A percentile compares a stretch with the other conserved stretches of the same genome.
Conservation (phyloP, 2,888 invertebrate genomes). For the Aleiodes testaceus region DNA sequence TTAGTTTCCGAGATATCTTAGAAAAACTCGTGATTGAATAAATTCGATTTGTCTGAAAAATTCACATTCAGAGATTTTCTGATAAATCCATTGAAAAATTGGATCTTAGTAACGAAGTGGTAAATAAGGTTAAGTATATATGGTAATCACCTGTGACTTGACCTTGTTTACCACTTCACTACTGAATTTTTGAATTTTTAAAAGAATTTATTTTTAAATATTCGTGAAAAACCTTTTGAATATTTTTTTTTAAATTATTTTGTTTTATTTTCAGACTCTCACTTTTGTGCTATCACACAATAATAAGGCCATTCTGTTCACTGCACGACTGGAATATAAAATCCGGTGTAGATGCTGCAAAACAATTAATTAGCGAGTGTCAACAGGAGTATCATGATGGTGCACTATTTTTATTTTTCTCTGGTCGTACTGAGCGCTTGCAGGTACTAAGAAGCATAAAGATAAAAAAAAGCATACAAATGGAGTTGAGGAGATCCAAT, state of each 20-base stretch:
- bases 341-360: constrained; percentile 76
- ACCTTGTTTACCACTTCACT: too few species aligned
- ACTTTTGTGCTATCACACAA: constrained; percentile 80
- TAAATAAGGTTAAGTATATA: too few species aligned
- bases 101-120: too few species aligned
- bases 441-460: constrained; percentile 72
- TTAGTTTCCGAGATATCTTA: too few species aligned
- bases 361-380: constrained; percentile 75
- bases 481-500: neutral
- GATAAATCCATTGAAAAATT: too few species aligned
- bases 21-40: too few species aligned
- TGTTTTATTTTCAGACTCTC: constrained; percentile 53
- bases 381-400: constrained; percentile 76
- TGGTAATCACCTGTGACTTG: too few species aligned
- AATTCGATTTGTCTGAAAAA: too few species aligned
- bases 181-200: too few species aligned
- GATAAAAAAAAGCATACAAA: constrained; percentile 17
- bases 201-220: too few species aligned
- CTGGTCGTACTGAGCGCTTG: constrained; percentile 77
- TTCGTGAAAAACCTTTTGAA: neutral
- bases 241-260: constrained; percentile 29
- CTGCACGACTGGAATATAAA: constrained; percentile 78
- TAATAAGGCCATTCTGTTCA: constrained; percentile 80
- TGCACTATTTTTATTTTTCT: constrained; percentile 80
- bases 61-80: too few species aligned